Evolutionary conservation across 2,797 vertebrate species (phyloP), one percentile per base, ranked within the genome.

Genomic region (Myripristis murdjan): DNA sequence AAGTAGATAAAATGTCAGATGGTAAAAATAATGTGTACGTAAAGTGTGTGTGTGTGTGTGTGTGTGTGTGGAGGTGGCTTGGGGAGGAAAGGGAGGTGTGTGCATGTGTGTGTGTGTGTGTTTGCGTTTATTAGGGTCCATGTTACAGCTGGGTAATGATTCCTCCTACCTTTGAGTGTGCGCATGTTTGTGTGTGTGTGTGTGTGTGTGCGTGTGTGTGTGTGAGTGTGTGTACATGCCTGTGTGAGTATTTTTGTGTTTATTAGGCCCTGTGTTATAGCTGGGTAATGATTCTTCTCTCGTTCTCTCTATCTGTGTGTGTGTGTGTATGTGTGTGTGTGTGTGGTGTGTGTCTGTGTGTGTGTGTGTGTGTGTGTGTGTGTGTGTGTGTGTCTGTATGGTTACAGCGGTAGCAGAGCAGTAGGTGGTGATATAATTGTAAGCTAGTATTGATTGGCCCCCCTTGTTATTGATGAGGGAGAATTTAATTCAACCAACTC

Each of bases 401-500:
- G 53, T 59, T 67, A 46, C 76, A 77, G 70, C 68, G 1, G 71
- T 23, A 73, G 83, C 18, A 3, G 51, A 75, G 80, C 48, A 60
- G 59, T 77, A 84, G 84, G 87, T 73, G 86, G 87, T 94, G 92
- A 94, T 95, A 93, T 94, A 95, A 95, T 94, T 94, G 92, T 94
- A 91, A 93, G 90, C 87, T 81, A 71, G 79, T 94, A 94, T 95
- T 94, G 94, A 94, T 95, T 93, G 89, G 74, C 56, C 77, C 78
- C 86, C 89, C 81, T 90, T 88, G 91, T 94, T 95, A 93, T 95
- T 94, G 93, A 95, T 94, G 93, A 93, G 90, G 87, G 90, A 88
- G 92, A 95, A 94, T 95, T 95, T 94, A 94, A 95, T 95, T 94
- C 91, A 93, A 93, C 92, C 91, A 93, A 89, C 93, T 93, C 92